phyloP scores from a whole-genome alignment of 1,140 invertebrate species.

The Drosophila mauritiana region DNA sequence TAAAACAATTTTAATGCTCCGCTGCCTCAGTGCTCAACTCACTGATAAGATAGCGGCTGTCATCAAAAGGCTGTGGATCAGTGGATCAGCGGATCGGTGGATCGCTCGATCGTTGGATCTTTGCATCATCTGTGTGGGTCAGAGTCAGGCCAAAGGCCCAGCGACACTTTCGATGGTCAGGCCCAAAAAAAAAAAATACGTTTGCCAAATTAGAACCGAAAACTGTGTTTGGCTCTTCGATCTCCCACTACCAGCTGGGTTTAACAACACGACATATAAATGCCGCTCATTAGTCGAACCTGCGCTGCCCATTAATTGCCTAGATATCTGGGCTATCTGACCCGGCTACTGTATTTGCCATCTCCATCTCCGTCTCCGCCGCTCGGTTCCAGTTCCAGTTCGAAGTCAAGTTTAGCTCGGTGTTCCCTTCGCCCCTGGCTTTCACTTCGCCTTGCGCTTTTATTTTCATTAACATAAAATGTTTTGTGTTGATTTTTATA shows the following conservation, averaged over 20 bases:
- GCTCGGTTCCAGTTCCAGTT: slow-evolving; percentile 2
- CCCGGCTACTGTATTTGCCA: slow-evolving; percentile 49
- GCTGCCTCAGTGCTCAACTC: slow-evolving; percentile 9
- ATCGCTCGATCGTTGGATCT: background rate
- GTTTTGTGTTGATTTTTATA: slow-evolving; percentile 83
- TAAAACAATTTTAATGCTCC: slow-evolving; percentile 77
- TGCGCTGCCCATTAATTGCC: slow-evolving; percentile 63
- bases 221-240: background rate
- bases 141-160: background rate
- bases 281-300: slow-evolving; percentile 63
- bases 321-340: slow-evolving; percentile 50
- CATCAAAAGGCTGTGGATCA: slow-evolving; percentile 34
- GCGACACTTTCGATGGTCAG: too few relatives aligned
- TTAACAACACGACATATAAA: slow-evolving; percentile 28
- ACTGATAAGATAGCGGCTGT: slow-evolving; percentile 70
- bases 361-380: background rate
- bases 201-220: background rate
- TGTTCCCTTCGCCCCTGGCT: slow-evolving; percentile 40
- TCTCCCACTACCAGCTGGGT: background rate
- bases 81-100: background rate
- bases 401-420: slow-evolving; percentile 21
- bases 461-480: slow-evolving; percentile 82
- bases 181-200: background rate
- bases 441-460: slow-evolving; percentile 65
- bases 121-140: slow-evolving; percentile 1